Base-by-base conservation (phyloP, 2,113 vertebrate genomes). In the Aspidoscelis tigris region DNA sequence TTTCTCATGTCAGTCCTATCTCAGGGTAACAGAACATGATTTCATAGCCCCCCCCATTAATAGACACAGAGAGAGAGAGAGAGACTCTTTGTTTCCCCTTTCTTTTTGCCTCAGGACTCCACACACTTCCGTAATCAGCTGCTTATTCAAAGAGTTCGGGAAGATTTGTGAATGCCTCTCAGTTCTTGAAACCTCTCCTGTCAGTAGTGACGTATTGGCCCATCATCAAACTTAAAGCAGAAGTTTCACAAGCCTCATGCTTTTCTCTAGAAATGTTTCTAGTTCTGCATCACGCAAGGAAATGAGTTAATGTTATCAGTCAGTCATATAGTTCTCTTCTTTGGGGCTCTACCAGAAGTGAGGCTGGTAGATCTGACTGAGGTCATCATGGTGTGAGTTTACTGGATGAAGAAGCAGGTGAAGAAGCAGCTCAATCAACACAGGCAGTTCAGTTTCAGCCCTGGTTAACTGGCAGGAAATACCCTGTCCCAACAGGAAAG, bases 211-310 rank as follows among this genome's bases (percentile, higher is more conserved):
- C 87, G 84, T 72, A 0, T n/a, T n/a, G 2, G 0, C 84, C 87
- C 7, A 0, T 22, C 44, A 64, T 87, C 89, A 93, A 92, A 92
- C 88, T 91, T 90, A 87, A 91, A 90, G 89, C 0, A 18, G 84
- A 87, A 87, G 82, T 93, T 94, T 92, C 92, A 90, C 89, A 92
- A 94, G 91, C 86, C 72, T 66, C 78, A 89, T 0, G 8, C 78
- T 80, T 88, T 33, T 78, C 88, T 80, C 84, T 84, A 77, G 82
- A 88, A 89, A 74, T 82, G 76, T 84, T 78, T 91, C 88, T 90
- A 89, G 90, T 74, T 91, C 92, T 2, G 0, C 0, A 0, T 94
- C 91, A 93, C 84, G 47, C 82, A 91, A 89, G 89, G n/a, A 2
- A 74, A 3, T 1, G 7, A 50, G 50, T 0, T 1, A 47, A 85